These are phyloP conservation scores for Pantherophis vulpinus DNA, from an alignment of 2,797 vertebrate genomes.

Conservation along the genomic window DNA sequence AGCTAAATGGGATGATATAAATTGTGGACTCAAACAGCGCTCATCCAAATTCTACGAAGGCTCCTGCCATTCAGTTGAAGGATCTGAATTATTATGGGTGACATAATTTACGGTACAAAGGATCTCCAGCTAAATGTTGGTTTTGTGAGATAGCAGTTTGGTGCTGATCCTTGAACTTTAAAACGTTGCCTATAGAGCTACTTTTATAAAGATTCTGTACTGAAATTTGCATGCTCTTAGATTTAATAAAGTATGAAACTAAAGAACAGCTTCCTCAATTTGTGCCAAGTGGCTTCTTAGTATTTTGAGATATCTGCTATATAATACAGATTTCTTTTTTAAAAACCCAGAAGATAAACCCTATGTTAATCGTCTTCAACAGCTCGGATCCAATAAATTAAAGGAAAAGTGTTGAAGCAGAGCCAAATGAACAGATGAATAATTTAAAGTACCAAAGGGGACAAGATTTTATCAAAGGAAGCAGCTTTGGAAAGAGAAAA, in stretches of 20 bases:
- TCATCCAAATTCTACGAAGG: background rate
- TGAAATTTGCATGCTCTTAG: background rate
- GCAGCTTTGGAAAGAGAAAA: conserved; percentile 9
- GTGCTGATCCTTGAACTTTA: background rate
- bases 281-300: background rate
- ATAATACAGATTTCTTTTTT: background rate
- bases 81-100: background rate
- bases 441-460: background rate
- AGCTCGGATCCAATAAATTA: background rate
- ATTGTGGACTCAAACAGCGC: background rate
- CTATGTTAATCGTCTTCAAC: background rate
- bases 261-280: background rate
- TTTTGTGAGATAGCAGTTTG: background rate
- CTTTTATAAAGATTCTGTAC: background rate
- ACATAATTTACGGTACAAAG: background rate
- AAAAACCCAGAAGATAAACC: background rate
- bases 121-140: background rate
- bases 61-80: background rate
- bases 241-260: background rate
- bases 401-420: background rate
- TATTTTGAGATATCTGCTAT: background rate
- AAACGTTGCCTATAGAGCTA: background rate
- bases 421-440: background rate
- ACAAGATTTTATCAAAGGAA: conserved; percentile 13
- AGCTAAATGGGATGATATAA: background rate